Evolutionary conservation across 2,113 vertebrate species (phyloP).

Genomic region (Morone saxatilis): DNA sequence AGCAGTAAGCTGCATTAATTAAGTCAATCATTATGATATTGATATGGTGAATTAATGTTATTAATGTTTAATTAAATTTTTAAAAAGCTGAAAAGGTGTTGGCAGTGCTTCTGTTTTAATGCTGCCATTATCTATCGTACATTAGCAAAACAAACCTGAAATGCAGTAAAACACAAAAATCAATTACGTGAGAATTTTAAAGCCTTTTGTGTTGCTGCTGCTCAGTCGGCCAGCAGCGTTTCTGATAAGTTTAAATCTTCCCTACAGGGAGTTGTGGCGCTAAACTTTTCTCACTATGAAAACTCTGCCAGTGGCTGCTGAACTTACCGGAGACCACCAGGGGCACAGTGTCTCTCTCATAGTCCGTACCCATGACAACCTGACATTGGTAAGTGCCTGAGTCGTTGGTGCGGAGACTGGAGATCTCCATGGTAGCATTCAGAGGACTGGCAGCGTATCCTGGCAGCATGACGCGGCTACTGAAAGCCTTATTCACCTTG

Average conservation of each 20-base stretch:
- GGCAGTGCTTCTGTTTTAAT: slow-evolving; percentile 27
- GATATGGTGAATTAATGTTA: slow-evolving; percentile 53
- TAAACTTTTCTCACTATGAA: slow-evolving; percentile 36
- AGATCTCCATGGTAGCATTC: slow-evolving; percentile 90
- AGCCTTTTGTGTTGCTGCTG: slow-evolving; percentile 1
- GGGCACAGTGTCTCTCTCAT: slow-evolving; percentile 91
- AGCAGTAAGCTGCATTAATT: slow-evolving; percentile 36
- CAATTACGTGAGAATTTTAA: slow-evolving; percentile 18
- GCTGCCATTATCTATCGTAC: slow-evolving; percentile 21
- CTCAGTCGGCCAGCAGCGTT: slow-evolving; percentile 1
- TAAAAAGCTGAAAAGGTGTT: background rate
- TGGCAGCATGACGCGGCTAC: slow-evolving; percentile 88
- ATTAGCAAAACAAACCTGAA: slow-evolving; percentile 36
- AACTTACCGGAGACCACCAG: slow-evolving; percentile 93
- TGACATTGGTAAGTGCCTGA: slow-evolving; percentile 93
- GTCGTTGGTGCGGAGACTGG: slow-evolving; percentile 89
- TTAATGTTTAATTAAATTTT: slow-evolving; percentile 43
- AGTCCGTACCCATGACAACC: slow-evolving; percentile 89
- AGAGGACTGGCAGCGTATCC: slow-evolving; percentile 84
- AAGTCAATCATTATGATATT: slow-evolving; percentile 55
- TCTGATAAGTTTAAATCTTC: slow-evolving; percentile 30
- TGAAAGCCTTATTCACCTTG: slow-evolving; percentile 90
- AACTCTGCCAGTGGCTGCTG: slow-evolving; percentile 9
- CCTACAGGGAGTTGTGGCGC: slow-evolving; percentile 21
- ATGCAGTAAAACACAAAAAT: slow-evolving; percentile 25